Evolutionary conservation across 2,113 vertebrate species (phyloP).

Genomic region (Cyanoderma ruficeps): DNA sequence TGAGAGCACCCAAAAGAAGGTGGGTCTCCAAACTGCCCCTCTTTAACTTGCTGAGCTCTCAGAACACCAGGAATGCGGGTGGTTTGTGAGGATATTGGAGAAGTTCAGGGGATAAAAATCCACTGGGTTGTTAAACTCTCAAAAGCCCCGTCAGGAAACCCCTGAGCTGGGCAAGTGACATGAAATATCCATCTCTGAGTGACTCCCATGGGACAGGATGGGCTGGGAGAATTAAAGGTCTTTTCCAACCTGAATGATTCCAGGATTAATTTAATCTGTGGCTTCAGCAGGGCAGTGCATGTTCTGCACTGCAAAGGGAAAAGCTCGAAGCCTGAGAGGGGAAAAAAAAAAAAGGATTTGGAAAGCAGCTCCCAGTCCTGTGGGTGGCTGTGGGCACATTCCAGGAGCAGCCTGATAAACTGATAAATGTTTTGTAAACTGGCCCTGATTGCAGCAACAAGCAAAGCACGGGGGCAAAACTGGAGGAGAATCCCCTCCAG

Average conservation of each 20-base stretch:
- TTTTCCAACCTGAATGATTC: not conserved
- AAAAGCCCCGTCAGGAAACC: not conserved
- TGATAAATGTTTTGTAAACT: not conserved
- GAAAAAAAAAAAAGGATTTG: not conserved
- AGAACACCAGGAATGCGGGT: not conserved
- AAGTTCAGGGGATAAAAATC: not conserved
- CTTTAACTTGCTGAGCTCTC: not conserved
- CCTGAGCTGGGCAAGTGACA: not conserved
- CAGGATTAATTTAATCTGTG: not conserved
- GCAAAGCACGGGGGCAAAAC: not conserved
- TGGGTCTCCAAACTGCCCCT: rapidly evolving
- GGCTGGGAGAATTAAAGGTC: not conserved
- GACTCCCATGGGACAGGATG: not conserved
- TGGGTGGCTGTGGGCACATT: not conserved
- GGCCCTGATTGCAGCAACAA: not conserved
- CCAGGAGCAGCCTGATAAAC: not conserved
- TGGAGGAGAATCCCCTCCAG: not conserved
- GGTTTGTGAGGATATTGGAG: not conserved
- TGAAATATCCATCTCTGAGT: not conserved
- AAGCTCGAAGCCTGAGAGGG: not conserved
- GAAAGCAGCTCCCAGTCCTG: not conserved
- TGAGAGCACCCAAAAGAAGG: not conserved
- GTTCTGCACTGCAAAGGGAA: not conserved
- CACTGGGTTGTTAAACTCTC: rapidly evolving
- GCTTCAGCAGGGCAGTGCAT: not conserved